Conservation (phyloP, 2,797 vertebrate species). For the Ispidina lecontei region DNA sequence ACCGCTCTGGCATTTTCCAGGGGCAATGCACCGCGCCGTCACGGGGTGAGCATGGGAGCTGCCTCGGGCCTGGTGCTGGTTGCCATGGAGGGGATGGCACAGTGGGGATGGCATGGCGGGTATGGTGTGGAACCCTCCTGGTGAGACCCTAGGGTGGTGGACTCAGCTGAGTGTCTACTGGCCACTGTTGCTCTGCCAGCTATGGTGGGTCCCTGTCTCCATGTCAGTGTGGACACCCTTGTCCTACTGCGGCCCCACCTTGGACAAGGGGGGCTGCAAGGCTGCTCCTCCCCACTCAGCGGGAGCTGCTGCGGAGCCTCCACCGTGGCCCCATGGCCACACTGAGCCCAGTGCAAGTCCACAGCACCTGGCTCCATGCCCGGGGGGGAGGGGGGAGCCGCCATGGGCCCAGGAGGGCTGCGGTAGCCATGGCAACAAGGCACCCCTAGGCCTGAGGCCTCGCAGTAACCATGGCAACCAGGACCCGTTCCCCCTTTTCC, state of each 20-base stretch:
- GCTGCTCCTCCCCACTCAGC: neutral
- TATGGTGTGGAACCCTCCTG: neutral
- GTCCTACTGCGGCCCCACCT: rapidly evolving
- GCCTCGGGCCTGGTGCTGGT: neutral
- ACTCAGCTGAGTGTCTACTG: rapidly evolving
- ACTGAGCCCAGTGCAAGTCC: neutral
- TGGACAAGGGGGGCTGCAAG: rapidly evolving
- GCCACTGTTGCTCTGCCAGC: rapidly evolving
- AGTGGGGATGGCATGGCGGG: neutral
- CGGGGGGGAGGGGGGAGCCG: rapidly evolving
- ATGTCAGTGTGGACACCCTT: rapidly evolving
- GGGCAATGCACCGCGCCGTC: conserved; percentile 23
- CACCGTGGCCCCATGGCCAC: rapidly evolving
- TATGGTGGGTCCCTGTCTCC: rapidly evolving
- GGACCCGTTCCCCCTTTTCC: neutral
- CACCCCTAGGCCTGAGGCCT: neutral
- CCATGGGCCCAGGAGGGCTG: neutral
- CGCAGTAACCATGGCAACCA: neutral
- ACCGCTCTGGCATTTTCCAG: conserved; percentile 58
- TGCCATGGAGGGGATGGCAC: neutral
- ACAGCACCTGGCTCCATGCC: too few species aligned
- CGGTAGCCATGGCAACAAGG: neutral
- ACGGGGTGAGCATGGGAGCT: neutral
- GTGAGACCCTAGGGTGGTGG: neutral
- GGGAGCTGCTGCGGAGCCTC: neutral